Conservation (phyloP, 53 echinoderm and acorn worm genomes). For the Holothuria leucospilota region DNA sequence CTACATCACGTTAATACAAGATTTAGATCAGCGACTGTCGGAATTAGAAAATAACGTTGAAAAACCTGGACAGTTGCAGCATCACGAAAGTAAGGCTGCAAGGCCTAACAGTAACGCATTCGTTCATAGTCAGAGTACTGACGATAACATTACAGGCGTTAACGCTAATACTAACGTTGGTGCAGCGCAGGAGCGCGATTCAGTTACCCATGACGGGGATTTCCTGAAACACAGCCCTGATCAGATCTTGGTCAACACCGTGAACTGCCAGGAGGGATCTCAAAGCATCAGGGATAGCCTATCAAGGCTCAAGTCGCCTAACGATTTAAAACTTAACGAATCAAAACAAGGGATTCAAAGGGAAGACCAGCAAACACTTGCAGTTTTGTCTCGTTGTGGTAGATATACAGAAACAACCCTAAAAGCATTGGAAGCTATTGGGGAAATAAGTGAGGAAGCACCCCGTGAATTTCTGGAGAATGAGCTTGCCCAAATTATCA, state of each 20-base stretch:
- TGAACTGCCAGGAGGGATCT: constrained; percentile 29
- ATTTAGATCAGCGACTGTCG: constrained; percentile 7
- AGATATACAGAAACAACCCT: constrained; percentile 27
- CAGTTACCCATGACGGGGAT: background rate
- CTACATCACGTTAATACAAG: constrained; percentile 17
- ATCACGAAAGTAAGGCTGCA: background rate
- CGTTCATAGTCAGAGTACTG: background rate
- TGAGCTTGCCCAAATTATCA: constrained; percentile 10
- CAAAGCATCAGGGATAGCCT: background rate
- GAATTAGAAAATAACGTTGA: constrained; percentile 16
- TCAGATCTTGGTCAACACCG: constrained; percentile 11
- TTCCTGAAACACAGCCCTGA: constrained; percentile 20
- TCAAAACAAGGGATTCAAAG: background rate
- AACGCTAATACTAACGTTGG: background rate
- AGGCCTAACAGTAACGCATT: background rate
- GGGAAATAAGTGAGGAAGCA: background rate
- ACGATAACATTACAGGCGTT: constrained; percentile 16
- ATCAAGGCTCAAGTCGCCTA: constrained; percentile 2
- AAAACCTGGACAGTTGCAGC: background rate
- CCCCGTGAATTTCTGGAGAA: background rate
- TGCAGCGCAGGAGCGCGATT: background rate
- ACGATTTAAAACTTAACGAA: constrained; percentile 36
- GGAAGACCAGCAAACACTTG: constrained; percentile 30
- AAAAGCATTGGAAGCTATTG: constrained; percentile 1
- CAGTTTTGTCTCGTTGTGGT: constrained; percentile 23